Conservation (phyloP, 2,113 vertebrate genomes). For the Echinops telfairi region DNA sequence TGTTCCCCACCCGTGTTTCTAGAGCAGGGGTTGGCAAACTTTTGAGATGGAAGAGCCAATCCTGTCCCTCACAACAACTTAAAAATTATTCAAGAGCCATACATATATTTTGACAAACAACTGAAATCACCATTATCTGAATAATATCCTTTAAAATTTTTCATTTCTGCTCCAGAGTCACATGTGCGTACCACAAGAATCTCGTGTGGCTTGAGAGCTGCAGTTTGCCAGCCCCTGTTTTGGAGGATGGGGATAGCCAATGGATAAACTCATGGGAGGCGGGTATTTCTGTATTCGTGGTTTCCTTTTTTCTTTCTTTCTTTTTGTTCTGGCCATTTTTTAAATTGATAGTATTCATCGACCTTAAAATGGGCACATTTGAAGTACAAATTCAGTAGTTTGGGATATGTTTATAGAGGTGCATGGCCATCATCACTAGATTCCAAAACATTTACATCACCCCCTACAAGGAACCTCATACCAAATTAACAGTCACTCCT, state of each 20-base stretch:
- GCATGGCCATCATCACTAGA: neutral
- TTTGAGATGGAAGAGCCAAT: no score
- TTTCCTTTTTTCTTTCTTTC: neutral
- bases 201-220: no score
- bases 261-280: neutral
- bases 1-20: no score
- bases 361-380: neutral
- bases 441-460: constrained; percentile 27
- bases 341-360: neutral
- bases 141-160: no score
- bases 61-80: no score
- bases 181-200: neutral
- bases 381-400: constrained; percentile 17
- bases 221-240: neutral
- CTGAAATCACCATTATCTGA: no score
- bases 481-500: neutral
- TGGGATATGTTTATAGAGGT: constrained; percentile 19
- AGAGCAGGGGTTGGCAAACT: no score
- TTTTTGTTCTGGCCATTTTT: neutral
- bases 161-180: no score
- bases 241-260: neutral
- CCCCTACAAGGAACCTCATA: neutral
- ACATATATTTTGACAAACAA: no score
- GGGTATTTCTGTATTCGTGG: neutral
- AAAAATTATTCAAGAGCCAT: no score